Percentiles rank a stretch among this genome's conserved stretches.
Evolutionary conservation across 2,888 invertebrate species (phyloP).

Genomic region (Netelia melanura): DNA sequence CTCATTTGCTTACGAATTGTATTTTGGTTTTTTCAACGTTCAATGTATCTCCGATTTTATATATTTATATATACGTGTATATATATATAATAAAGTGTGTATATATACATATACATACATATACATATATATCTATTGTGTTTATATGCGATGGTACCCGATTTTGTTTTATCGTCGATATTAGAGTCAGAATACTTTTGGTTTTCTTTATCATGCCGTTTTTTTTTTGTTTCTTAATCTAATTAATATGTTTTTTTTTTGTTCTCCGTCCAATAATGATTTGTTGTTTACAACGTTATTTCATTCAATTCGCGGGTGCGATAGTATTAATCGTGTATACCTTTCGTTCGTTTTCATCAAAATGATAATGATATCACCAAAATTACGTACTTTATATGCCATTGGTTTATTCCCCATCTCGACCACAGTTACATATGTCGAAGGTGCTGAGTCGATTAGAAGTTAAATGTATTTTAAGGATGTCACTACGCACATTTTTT

Average conservation of each 20-base stretch:
- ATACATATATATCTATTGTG: constrained; percentile 6
- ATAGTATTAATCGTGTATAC: constrained; percentile 62
- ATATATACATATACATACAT: too few relatives aligned
- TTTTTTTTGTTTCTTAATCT: constrained; percentile 9
- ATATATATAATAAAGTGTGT: too few relatives aligned
- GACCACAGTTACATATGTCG: constrained; percentile 70
- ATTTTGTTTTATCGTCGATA: constrained; percentile 53
- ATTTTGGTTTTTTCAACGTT: constrained; percentile 11
- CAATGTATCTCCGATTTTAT: constrained; percentile 10
- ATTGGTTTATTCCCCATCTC: constrained; percentile 69
- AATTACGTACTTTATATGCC: constrained; percentile 63
- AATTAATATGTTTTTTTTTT: constrained; percentile 31
- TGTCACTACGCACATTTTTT: constrained; percentile 51
- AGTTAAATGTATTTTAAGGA: constrained; percentile 58
- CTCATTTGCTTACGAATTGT: constrained; percentile 40
- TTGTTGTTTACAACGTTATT: constrained; percentile 69
- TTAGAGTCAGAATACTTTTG: constrained; percentile 46
- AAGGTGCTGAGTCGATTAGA: constrained; percentile 61
- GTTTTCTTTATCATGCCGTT: constrained; percentile 52
- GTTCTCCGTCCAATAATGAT: constrained; percentile 35
- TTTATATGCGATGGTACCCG: constrained; percentile 17
- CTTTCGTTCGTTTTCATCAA: constrained; percentile 64
- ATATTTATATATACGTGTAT: neutral
- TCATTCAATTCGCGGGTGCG: constrained; percentile 53
- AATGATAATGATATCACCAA: constrained; percentile 59